These are phyloP conservation scores for Listronotus oregonensis DNA, from an alignment of 1,140 invertebrate genomes.

Conservation along the genomic window DNA sequence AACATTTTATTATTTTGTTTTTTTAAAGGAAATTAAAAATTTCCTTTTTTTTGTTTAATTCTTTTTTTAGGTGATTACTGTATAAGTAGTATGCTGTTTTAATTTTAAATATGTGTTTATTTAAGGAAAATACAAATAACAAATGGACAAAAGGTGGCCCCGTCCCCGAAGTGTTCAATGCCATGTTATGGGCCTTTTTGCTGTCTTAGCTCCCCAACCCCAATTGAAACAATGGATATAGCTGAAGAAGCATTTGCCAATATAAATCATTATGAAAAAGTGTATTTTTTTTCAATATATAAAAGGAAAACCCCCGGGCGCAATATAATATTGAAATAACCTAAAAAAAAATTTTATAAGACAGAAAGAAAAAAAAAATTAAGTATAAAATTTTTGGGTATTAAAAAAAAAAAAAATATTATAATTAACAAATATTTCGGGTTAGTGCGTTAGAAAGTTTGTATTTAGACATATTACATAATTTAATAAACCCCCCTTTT, in stretches of 20 bases:
- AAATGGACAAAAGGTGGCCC: constrained; percentile 78
- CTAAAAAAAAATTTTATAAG: neutral
- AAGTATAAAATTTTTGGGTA: neutral
- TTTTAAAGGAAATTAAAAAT: too few relatives aligned
- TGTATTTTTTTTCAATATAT: constrained; percentile 86
- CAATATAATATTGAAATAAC: neutral
- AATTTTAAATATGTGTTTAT: too few relatives aligned
- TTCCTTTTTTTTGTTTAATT: too few relatives aligned
- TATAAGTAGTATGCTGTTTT: too few relatives aligned
- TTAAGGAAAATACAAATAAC: constrained; percentile 61
- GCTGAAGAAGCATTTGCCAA: constrained; percentile 94
- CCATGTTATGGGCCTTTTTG: constrained; percentile 87
- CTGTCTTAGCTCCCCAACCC: constrained; percentile 80
- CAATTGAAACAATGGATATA: constrained; percentile 72
- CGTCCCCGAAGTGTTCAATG: constrained; percentile 82
- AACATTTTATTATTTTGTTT: too few relatives aligned
- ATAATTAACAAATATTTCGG: too few relatives aligned
- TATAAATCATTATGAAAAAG: constrained; percentile 89
- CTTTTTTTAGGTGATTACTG: too few relatives aligned
- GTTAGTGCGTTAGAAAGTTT: too few relatives aligned
- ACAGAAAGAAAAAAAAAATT: neutral
- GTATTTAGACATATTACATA: too few relatives aligned
- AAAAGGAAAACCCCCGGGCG: constrained; percentile 62
- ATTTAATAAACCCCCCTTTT: too few relatives aligned
- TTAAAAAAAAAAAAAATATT: too few relatives aligned